Evolutionary conservation across 2,113 vertebrate genomes (phyloP).

Genomic region (Festucalex cinctus): DNA sequence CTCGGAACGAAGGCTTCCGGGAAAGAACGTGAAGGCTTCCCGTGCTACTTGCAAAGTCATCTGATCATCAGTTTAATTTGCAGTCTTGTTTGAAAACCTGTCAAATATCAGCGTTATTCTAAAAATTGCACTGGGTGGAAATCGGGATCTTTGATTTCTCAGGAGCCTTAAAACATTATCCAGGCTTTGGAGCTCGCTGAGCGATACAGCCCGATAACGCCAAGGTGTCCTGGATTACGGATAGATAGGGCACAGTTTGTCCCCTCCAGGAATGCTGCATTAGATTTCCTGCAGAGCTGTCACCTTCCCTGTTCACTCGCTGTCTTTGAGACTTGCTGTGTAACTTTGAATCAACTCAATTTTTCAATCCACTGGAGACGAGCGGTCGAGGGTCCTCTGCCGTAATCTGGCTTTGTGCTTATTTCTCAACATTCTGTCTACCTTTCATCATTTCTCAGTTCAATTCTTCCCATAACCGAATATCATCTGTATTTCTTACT

Average conservation of each 20-base stretch:
- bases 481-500: too few relatives aligned
- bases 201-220: conserved; percentile 54
- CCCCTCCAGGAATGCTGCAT: conserved; percentile 43
- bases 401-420: not conserved
- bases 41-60: conserved; percentile 9
- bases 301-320: conserved; percentile 30
- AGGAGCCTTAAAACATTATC: conserved; percentile 42
- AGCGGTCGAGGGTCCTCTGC: not conserved
- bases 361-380: not conserved
- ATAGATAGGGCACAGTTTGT: conserved; percentile 49
- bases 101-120: not conserved
- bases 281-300: conserved; percentile 50
- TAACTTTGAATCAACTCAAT: conserved; percentile 26
- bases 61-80: conserved; percentile 21
- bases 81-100: conserved; percentile 12
- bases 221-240: conserved; percentile 63
- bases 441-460: not conserved
- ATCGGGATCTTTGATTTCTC: conserved; percentile 39
- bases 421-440: not conserved
- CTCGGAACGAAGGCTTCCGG: conserved; percentile 14
- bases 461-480: not conserved
- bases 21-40: conserved; percentile 20
- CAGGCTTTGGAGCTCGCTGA: conserved; percentile 38
- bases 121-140: conserved; percentile 12
- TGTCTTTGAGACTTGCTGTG: conserved; percentile 26